Base-by-base conservation (phyloP, 2,113 vertebrate genomes). In the Chaetodon trifascialis region DNA sequence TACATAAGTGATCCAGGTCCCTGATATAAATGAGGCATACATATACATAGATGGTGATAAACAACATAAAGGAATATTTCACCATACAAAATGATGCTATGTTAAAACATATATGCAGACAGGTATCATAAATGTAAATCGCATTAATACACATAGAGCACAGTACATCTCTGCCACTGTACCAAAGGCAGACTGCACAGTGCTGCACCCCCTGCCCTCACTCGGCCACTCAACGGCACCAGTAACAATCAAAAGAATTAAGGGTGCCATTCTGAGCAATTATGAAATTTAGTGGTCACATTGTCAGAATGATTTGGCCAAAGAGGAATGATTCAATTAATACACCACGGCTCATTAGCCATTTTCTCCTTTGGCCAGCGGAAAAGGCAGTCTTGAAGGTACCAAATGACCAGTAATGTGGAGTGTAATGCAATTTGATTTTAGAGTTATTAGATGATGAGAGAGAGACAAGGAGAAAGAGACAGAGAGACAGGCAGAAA, bases 281-380 rank as follows among this genome's bases (percentile, higher is more conserved):
- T 93, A 87, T 66, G 68, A 70, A 91, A 93, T 93, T 93, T 93
- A 90, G 82, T 86, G 79, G 85, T 86, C 87, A 90, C 85, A 91
- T 88, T 92, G 94, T 92, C 90, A 91, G 84, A 94, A 92, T 90
- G 86, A 94, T 94, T 91, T 94, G 85, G 84, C 87, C 80, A 81
- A 66, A 86, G 71, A 90, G 88, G 88, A 89, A 89, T 90, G 86
- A 95, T 94, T 94, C 58, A 91, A 92, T 94, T 93, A 95, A 92
- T 91, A 83, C 75, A 91, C 87, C 88, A 91, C 76, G 86, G 92
- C 89, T 93, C 92, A 92, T 95, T 94, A 94, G 89, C 63, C 85
- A 76, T 80, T 69, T 86, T 88, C 75, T 82, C 84, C 70, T 77
- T 83, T 86, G 82, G 88, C 82, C 79, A 76, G 83, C 51, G 17